Percentiles rank a stretch among this genome's conserved stretches.
phyloP scores from a whole-genome alignment of 1,140 invertebrate genomes.

The Mactra quadrangularis region DNA sequence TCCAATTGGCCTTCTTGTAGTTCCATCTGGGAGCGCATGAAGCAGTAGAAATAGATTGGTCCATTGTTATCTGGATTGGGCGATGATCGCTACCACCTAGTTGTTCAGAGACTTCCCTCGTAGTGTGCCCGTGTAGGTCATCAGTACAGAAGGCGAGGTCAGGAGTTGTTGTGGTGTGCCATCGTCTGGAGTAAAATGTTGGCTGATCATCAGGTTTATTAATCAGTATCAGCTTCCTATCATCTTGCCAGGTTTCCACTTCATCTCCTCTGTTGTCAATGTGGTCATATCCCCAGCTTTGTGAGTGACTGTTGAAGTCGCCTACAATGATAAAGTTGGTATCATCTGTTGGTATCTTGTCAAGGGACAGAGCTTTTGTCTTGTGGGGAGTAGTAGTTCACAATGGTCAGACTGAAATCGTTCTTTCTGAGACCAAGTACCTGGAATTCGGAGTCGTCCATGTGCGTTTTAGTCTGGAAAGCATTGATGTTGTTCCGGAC shows the following conservation, averaged over 20 bases:
- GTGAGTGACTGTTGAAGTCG: constrained; percentile 66
- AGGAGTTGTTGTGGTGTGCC: constrained; percentile 56
- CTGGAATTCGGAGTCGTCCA: constrained; percentile 28
- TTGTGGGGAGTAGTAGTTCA: constrained; percentile 51
- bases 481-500: not conserved
- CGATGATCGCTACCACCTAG: constrained; percentile 43
- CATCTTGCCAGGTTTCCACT: constrained; percentile 52
- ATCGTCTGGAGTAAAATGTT: constrained; percentile 48
- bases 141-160: constrained; percentile 47
- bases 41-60: not conserved
- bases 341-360: constrained; percentile 30
- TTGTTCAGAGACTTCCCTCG: constrained; percentile 33
- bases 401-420: constrained; percentile 1
- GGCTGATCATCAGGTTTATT: constrained; percentile 7
- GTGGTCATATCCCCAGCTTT: constrained; percentile 61
- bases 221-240: constrained; percentile 19
- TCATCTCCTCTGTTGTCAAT: constrained; percentile 48
- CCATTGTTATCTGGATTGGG: no score
- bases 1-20: constrained; percentile 57
- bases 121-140: constrained; percentile 45
- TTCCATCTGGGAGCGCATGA: constrained; percentile 20
- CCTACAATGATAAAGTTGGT: constrained; percentile 47
- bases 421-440: no score
- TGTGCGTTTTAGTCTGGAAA: not conserved
- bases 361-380: constrained; percentile 15